Evolutionary conservation across 2,797 vertebrate species (phyloP).

Genomic region (Naso thynnoides): DNA sequence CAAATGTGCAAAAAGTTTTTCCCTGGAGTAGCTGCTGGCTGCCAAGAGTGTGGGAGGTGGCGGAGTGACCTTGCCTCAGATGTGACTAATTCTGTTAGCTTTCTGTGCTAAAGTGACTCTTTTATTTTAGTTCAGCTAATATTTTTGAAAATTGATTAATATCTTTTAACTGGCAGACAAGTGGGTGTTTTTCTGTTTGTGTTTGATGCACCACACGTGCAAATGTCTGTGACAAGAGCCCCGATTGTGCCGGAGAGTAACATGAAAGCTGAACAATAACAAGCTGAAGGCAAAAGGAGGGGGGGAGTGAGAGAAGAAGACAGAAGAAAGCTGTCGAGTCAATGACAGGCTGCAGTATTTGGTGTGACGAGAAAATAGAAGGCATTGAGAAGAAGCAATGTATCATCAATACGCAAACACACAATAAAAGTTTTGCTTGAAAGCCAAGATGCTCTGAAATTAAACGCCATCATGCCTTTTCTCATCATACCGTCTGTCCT

Average conservation of each 20-base stretch:
- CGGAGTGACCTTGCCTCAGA: conserved; percentile 66
- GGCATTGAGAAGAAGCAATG: conserved; percentile 28
- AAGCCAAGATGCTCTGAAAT: conserved; percentile 33
- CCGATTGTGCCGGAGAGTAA: conserved; percentile 10
- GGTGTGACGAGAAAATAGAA: conserved; percentile 58
- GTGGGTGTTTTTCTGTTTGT: neutral
- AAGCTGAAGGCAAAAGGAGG: neutral
- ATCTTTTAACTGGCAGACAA: conserved; percentile 23
- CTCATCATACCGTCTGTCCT: conserved; percentile 14
- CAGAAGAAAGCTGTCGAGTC: conserved; percentile 21
- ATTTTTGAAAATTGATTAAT: conserved; percentile 28
- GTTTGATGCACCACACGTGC: conserved; percentile 30
- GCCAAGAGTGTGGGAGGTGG: conserved; percentile 61
- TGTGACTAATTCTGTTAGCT: conserved; percentile 54
- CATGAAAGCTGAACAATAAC: conserved; percentile 48
- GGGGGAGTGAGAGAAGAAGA: neutral
- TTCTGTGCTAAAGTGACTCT: conserved; percentile 54
- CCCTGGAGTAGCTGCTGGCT: conserved; percentile 57
- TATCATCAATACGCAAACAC: conserved; percentile 33
- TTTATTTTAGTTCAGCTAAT: conserved; percentile 32
- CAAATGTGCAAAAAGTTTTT: conserved; percentile 55
- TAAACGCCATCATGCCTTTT: conserved; percentile 45
- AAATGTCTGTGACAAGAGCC: conserved; percentile 24
- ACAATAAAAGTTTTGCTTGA: conserved; percentile 46
- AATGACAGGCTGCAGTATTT: conserved; percentile 46